A percentile compares a stretch with the other conserved stretches of the same genome.
phyloP scores from a whole-genome alignment of 2,113 vertebrate species.

The Cheirogaleus medius region DNA sequence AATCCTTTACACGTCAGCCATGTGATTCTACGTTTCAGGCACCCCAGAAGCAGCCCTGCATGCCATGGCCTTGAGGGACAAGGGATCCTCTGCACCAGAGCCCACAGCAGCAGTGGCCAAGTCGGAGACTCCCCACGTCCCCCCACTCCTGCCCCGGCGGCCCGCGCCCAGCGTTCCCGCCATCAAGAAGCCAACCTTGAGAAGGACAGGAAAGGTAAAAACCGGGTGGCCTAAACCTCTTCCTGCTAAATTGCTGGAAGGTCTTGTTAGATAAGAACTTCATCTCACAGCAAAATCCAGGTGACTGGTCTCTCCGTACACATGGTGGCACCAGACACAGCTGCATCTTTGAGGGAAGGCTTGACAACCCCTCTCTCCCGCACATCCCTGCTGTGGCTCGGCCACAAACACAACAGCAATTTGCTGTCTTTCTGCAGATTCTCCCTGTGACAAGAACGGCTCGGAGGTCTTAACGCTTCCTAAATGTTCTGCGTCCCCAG shows the following conservation, averaged over 20 bases:
- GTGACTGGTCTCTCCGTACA: neutral
- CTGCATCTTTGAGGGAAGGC: neutral
- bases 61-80: conserved; percentile 60
- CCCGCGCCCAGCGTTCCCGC: conserved; percentile 84
- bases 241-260: accelerated
- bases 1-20: accelerated
- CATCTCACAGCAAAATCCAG: neutral
- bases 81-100: conserved; percentile 63
- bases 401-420: neutral
- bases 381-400: neutral
- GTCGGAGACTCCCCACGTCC: conserved; percentile 20
- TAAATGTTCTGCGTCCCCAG: neutral
- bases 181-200: conserved; percentile 80
- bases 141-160: conserved; percentile 81
- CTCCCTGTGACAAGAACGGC: neutral
- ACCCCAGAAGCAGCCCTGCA: conserved; percentile 74
- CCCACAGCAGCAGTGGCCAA: conserved; percentile 39
- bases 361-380: neutral
- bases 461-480: neutral
- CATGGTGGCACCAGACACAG: neutral
- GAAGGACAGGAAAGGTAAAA: conserved; percentile 75
- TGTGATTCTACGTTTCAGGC: conserved; percentile 76
- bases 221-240: accelerated
- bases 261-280: neutral
- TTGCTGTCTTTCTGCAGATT: neutral